Percentiles rank a stretch among this genome's conserved stretches.
Conservation (phyloP, 2,888 invertebrate genomes). For the Prosapia bicincta region DNA sequence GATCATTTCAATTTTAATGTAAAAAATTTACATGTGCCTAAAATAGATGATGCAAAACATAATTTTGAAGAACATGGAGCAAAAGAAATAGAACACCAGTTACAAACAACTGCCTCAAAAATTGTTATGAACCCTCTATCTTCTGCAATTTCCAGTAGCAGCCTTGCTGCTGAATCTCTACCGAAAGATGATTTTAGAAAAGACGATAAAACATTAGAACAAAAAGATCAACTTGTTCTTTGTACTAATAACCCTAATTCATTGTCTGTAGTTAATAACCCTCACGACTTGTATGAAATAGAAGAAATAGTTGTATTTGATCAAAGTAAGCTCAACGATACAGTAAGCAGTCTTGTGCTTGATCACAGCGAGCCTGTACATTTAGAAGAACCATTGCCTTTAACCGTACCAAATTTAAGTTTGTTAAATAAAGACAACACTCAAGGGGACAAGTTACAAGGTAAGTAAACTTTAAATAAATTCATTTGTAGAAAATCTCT, state of each 20-base stretch:
- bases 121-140: not conserved
- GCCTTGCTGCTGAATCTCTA: slow-evolving; percentile 13
- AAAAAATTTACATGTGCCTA: not conserved
- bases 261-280: not conserved
- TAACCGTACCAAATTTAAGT: not conserved
- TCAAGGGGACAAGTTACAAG: not conserved
- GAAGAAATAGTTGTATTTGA: not conserved
- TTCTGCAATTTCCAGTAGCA: slow-evolving; percentile 6
- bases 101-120: not conserved
- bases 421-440: not conserved
- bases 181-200: slow-evolving; percentile 7
- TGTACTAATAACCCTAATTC: not conserved
- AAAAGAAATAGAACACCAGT: not conserved
- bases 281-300: not conserved
- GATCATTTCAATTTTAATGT: not conserved
- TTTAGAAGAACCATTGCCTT: not conserved
- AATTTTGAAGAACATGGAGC: not conserved
- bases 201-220: not conserved
- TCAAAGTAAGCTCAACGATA: too few relatives aligned
- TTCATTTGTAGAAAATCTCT: too few relatives aligned
- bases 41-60: not conserved
- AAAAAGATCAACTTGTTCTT: not conserved
- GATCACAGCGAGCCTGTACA: not conserved
- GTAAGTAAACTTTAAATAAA: slow-evolving; percentile 3
- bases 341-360: not conserved